Evolutionary conservation across 2,797 vertebrate genomes (phyloP), one percentile per base, ranked within the genome.

Genomic region (Cyclura pinguis): DNA sequence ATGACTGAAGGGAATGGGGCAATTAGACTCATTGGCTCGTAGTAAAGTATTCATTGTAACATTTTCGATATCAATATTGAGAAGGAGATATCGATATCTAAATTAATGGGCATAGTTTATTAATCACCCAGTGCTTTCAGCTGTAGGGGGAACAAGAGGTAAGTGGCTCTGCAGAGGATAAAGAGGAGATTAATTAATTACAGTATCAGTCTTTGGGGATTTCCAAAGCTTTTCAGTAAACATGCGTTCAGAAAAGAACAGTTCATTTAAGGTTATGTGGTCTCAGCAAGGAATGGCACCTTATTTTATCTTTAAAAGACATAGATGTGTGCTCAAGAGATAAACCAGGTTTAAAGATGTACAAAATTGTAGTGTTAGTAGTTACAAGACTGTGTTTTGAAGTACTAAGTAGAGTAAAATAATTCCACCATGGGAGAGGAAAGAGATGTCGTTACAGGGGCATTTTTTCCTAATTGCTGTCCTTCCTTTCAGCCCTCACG

Each of bases 1-100:
- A 94, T 89, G 92, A 78, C 88, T 91, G 77, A 85, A 93, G 69
- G 35, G 83, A 67, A 20, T 85, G 80, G 32, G 64, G 35, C 85
- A 92, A 67, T 35, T 50, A 80, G 14, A 86, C 89, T 13, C 67
- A 32, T 20, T 50, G 10, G n/a, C 82, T 94, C 92, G 90, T 38
- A 80, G 24, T 57, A 64, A 91, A 80, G 38, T 20, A 24, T 86
- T 89, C 81, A 67, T 55, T 85, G 80, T 22, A 84, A 84, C 16
- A 5, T 72, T 88, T 55, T 62, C 50, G 14, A 35, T 92, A 88
- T 81, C 14, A 1, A 32, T 47, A 24, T 92, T 92, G 91, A 76
- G 77, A 89, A 86, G 85, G 32, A 86, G 64, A 6, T 64, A 83
- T 24, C 50, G 80, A 24, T 62, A 57, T 86, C 86, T 1, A 1